A percentile compares a stretch with the other conserved stretches of the same genome.
Conservation (phyloP, 2,888 invertebrate species). For the Trissolcus brochymenae region DNA sequence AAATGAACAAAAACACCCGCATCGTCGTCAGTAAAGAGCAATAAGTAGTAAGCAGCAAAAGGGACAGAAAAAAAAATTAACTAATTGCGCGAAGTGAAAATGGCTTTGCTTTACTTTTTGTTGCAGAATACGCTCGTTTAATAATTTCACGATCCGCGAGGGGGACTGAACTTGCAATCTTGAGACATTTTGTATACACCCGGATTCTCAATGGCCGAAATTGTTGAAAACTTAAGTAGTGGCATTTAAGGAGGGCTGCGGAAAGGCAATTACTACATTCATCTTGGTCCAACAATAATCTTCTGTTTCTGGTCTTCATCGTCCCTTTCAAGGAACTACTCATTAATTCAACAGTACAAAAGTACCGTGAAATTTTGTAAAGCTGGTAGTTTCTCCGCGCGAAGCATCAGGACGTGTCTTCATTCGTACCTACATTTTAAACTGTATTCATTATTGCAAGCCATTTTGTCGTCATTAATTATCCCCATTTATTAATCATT, state of each 20-base stretch:
- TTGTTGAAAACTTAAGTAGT: conserved; percentile 58
- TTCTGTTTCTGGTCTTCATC: conserved; percentile 55
- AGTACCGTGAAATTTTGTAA: conserved; percentile 49
- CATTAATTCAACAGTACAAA: conserved; percentile 49
- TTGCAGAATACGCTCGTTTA: conserved; percentile 51
- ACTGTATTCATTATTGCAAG: conserved; percentile 34
- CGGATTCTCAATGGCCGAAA: conserved; percentile 53
- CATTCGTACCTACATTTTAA: conserved; percentile 30
- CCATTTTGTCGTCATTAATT: conserved; percentile 29
- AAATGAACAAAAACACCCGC: conserved; percentile 54
- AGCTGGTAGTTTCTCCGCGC: conserved; percentile 21
- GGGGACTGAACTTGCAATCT: conserved; percentile 42
- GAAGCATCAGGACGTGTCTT: conserved; percentile 26
- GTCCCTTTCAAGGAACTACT: conserved; percentile 48
- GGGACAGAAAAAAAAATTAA: conserved; percentile 36
- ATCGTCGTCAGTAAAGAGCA: conserved; percentile 47
- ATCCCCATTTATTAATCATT: conserved; percentile 15
- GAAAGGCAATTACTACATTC: conserved; percentile 56
- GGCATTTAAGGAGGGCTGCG: conserved; percentile 51
- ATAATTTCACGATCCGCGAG: conserved; percentile 51
- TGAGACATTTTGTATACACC: conserved; percentile 51
- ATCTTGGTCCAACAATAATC: conserved; percentile 57
- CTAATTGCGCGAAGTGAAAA: conserved; percentile 55
- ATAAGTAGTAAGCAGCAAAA: conserved; percentile 48
- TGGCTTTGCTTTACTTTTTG: conserved; percentile 50